Evolutionary conservation across 2,797 vertebrate species (phyloP).

Genomic region (Anisognathus igniventris): DNA sequence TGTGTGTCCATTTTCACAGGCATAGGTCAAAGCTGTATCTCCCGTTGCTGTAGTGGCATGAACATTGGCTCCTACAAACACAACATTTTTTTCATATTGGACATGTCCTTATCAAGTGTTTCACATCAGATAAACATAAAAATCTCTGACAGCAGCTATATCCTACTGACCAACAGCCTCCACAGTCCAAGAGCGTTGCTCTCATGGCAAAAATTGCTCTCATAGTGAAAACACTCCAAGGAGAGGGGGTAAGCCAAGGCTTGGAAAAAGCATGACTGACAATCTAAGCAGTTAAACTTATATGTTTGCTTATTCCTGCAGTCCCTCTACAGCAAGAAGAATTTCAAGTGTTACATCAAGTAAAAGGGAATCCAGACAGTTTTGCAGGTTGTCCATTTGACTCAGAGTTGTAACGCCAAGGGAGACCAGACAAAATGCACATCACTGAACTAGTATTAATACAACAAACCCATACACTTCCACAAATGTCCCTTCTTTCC

Average conservation of each 20-base stretch:
- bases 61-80: slow-evolving; percentile 89
- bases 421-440: neutral
- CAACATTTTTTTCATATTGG: neutral
- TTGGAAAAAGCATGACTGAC: neutral
- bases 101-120: neutral
- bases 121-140: neutral
- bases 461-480: neutral
- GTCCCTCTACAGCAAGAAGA: neutral
- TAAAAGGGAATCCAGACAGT: neutral
- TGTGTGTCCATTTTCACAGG: slow-evolving; percentile 98
- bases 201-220: neutral
- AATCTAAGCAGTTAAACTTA: neutral
- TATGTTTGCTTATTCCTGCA: neutral
- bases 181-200: neutral
- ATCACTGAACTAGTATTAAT: neutral
- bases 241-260: neutral
- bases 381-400: neutral
- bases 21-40: slow-evolving; percentile 95
- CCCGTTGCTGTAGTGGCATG: slow-evolving; percentile 97
- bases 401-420: neutral
- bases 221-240: neutral
- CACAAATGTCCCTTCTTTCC: neutral
- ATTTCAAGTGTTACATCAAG: neutral
- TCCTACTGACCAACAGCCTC: neutral
- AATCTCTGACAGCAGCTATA: neutral